Evolutionary conservation across 2,797 vertebrate species (phyloP).

Genomic region (Pseudochaenichthys georgianus): DNA sequence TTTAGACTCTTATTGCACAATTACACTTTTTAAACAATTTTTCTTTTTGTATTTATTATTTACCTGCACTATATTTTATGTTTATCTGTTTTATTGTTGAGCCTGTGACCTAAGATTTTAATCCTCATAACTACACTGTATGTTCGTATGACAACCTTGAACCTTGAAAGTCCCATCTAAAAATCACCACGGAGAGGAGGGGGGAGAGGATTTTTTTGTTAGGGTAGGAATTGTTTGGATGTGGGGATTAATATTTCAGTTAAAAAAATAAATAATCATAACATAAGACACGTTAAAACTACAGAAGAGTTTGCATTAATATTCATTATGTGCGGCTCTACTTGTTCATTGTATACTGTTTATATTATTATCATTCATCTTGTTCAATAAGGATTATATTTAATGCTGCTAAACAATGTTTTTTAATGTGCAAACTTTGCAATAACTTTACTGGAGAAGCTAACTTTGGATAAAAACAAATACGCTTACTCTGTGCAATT

Average conservation of each 20-base stretch:
- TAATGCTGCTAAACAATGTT: not conserved
- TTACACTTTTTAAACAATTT: too few relatives aligned
- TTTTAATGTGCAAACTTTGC: not conserved
- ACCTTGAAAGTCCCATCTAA: slow-evolving; percentile 1
- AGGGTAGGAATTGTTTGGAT: not conserved
- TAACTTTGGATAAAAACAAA: not conserved
- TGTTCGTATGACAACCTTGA: too few relatives aligned
- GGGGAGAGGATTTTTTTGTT: not conserved
- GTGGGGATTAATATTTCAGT: not conserved
- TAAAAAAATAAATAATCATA: not conserved
- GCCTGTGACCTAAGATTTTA: too few relatives aligned
- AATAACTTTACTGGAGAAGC: not conserved
- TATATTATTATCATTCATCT: not conserved
- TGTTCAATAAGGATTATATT: slow-evolving; percentile 15
- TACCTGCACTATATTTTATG: too few relatives aligned
- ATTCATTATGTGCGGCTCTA: not conserved
- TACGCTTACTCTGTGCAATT: not conserved
- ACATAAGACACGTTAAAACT: not conserved
- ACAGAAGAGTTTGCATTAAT: slow-evolving; percentile 6
- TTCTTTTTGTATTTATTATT: too few relatives aligned
- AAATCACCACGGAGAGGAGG: slow-evolving; percentile 41
- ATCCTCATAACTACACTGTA: too few relatives aligned
- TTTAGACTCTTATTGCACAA: too few relatives aligned
- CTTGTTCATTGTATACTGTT: too few relatives aligned
- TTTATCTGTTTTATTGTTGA: too few relatives aligned